A percentile compares a stretch with the other conserved stretches of the same genome.
These are phyloP conservation scores for Nothobranchius furzeri DNA, from an alignment of 2,113 vertebrate genomes.

Conservation along the genomic window DNA sequence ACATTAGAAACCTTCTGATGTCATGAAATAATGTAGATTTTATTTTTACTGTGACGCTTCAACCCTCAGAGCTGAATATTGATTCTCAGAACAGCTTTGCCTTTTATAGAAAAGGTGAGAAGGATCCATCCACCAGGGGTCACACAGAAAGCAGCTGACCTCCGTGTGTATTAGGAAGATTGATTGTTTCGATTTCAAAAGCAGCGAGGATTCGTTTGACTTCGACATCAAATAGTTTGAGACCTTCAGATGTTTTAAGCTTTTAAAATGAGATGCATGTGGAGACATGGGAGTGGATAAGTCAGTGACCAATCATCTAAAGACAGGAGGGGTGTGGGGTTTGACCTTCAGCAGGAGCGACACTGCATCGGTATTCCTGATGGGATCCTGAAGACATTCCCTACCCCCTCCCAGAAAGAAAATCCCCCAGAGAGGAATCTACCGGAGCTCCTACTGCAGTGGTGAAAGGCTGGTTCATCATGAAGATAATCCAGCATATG, in stretches of 20 bases:
- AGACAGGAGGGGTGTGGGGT: not conserved
- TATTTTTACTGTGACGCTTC: not conserved
- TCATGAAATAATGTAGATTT: not conserved
- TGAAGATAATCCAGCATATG: too few species aligned
- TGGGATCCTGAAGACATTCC: not conserved
- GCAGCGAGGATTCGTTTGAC: not conserved
- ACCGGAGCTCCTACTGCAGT: not conserved
- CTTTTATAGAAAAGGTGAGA: not conserved
- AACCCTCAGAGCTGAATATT: constrained; percentile 7
- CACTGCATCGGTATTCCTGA: not conserved
- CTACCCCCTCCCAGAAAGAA: not conserved
- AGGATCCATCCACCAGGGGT: not conserved
- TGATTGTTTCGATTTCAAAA: not conserved
- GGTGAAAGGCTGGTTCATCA: not conserved
- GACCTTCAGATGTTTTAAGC: not conserved
- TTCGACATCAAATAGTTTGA: not conserved
- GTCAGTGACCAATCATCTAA: not conserved
- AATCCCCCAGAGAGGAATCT: not conserved
- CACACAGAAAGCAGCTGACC: not conserved
- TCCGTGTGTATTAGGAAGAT: not conserved
- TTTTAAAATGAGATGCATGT: not conserved
- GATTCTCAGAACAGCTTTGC: constrained; percentile 5
- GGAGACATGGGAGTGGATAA: not conserved
- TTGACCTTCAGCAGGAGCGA: not conserved
- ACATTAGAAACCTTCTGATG: not conserved